phyloP scores from a whole-genome alignment of 1,140 invertebrate species.

The Papilio machaon region DNA sequence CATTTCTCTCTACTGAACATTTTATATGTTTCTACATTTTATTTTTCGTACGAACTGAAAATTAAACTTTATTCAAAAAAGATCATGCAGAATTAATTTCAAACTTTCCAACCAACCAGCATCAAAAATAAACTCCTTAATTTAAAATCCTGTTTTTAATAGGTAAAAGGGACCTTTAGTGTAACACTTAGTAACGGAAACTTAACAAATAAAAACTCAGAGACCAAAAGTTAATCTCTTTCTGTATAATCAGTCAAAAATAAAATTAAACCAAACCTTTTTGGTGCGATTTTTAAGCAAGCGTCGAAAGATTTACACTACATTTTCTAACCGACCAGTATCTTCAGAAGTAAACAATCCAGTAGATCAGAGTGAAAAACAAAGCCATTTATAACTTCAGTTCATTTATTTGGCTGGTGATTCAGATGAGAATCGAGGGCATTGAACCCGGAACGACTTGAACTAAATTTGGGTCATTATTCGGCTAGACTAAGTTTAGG shows the following conservation, averaged over 20 bases:
- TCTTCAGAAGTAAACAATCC: background rate
- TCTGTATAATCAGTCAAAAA: background rate
- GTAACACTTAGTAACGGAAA: no score
- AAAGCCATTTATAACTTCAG: conserved; percentile 3
- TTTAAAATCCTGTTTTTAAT: no score
- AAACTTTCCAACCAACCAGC: no score
- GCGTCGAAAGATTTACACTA: background rate
- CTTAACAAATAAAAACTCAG: no score
- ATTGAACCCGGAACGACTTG: background rate
- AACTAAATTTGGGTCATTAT: background rate
- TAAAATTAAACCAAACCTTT: conserved; percentile 2
- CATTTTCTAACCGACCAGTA: background rate
- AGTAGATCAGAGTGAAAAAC: background rate
- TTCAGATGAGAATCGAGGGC: background rate
- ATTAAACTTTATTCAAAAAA: background rate
- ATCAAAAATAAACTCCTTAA: no score
- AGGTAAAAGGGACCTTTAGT: no score
- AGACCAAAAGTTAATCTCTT: no score
- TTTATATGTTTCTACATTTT: background rate
- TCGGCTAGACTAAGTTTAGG: background rate
- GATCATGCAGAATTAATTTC: no score
- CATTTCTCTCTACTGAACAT: background rate
- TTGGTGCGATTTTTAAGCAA: background rate
- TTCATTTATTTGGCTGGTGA: background rate
- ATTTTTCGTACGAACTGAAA: background rate